phyloP scores from a whole-genome alignment of 1,140 invertebrate species.

The Hestina assimilis region DNA sequence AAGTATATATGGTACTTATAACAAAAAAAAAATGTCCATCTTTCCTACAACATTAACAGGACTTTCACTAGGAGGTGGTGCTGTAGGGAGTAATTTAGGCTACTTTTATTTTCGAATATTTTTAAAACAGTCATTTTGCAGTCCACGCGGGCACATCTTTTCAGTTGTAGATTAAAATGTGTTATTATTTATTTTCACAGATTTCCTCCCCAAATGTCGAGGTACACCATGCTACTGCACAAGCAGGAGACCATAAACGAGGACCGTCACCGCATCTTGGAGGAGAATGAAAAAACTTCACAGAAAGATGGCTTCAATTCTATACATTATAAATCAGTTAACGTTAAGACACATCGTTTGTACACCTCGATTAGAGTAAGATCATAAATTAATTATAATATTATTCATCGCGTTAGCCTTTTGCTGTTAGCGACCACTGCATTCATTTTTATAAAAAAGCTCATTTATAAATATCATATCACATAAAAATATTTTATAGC shows the following conservation, averaged over 20 bases:
- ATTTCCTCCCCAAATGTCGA: conserved; percentile 54
- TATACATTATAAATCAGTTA: conserved; percentile 22
- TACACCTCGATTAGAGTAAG: conserved; percentile 52
- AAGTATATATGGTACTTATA: too few relatives aligned
- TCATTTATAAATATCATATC: too few relatives aligned
- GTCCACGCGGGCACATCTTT: too few relatives aligned
- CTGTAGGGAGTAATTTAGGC: too few relatives aligned
- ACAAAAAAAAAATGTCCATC: too few relatives aligned
- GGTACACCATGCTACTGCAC: conserved; percentile 67
- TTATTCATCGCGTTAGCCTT: background rate
- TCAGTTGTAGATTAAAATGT: background rate
- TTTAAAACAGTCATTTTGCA: too few relatives aligned
- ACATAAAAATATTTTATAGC: too few relatives aligned
- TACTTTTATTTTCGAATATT: too few relatives aligned
- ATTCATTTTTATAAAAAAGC: too few relatives aligned
- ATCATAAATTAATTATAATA: conserved; percentile 29
- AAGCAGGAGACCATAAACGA: conserved; percentile 44
- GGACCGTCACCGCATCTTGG: conserved; percentile 36
- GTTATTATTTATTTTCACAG: conserved; percentile 30
- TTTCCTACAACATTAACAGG: too few relatives aligned
- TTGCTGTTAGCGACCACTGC: too few relatives aligned
- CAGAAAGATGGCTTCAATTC: conserved; percentile 40
- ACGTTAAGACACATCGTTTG: conserved; percentile 34
- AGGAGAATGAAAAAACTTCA: conserved; percentile 19
- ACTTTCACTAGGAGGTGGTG: too few relatives aligned